Evolutionary conservation across 2,888 invertebrate genomes (phyloP), one percentile per base, ranked within the genome.

Genomic region (Odontothrips loti): DNA sequence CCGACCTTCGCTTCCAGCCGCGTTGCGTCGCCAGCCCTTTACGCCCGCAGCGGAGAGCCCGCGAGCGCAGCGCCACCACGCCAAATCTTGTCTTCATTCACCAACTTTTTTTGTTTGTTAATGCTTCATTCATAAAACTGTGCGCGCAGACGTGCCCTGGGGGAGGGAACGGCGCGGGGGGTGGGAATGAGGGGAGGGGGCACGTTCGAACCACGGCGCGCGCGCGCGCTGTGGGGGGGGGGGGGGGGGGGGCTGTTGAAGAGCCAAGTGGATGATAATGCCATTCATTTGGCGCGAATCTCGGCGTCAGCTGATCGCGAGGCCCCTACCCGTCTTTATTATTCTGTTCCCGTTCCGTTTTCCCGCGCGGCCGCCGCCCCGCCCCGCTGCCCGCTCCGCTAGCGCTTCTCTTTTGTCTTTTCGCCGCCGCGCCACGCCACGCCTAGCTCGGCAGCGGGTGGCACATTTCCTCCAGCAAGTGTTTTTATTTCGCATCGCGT

Each of bases 91-190:
- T 27, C 68, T 75, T 75, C 68, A 75, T 75, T 75, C 68, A 75
- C n/a, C 68, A 75, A 75, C 68, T 75, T 75, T 75, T 75, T 75
- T 75, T 75, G 23, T 75, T 75, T 75, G 27, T 75, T 75, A 75
- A 75, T 75, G 68, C 68, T 75, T 75, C 68, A 75, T 75, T 75
- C 68, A 75, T 75, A 75, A 75, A 75, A 75, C 68, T 75, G 68
- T 43, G 34, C 34, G 34, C 27, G 68, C 23, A 75, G 68, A 75
- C 58, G 58, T 58, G 58, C 58, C 11, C 23, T 23, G 68, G 23
- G 23, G 68, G 68, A 23, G 23, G 6, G 68, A 6, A 27, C 10
- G 23, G 27, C 27, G 68, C 23, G 68, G 68, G 10, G 68, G 68
- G 68, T 27, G 68, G 68, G n/a, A 68, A 68, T 68, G 68, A 68